Evolutionary conservation across 2,113 vertebrate genomes (phyloP).

Genomic region (Saguinus imperator): DNA sequence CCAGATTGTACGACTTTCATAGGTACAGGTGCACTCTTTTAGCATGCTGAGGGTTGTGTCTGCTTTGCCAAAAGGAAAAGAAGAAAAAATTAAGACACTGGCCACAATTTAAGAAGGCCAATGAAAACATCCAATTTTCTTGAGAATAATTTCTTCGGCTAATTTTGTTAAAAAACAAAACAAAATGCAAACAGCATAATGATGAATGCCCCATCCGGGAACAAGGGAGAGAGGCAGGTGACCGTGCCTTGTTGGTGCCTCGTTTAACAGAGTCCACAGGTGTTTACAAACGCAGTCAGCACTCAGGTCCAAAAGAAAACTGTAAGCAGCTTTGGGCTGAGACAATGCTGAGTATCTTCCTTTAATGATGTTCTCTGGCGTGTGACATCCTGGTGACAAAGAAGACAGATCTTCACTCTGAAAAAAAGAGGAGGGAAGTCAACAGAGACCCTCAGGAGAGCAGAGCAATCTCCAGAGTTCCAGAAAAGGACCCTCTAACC

Average conservation of each 20-base stretch:
- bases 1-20: slow-evolving; percentile 81
- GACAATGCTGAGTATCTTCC: slow-evolving; percentile 75
- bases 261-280: slow-evolving; percentile 70
- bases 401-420: slow-evolving; percentile 84
- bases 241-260: slow-evolving; percentile 69
- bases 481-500: neutral
- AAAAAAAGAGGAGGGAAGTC: slow-evolving; percentile 73
- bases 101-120: slow-evolving; percentile 63
- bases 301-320: slow-evolving; percentile 77
- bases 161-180: slow-evolving; percentile 39
- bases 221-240: slow-evolving; percentile 68
- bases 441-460: neutral
- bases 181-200: slow-evolving; percentile 59
- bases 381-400: slow-evolving; percentile 69
- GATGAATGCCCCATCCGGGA: slow-evolving; percentile 65
- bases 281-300: slow-evolving; percentile 54
- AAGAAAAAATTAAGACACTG: slow-evolving; percentile 72
- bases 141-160: slow-evolving; percentile 65
- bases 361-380: slow-evolving; percentile 74
- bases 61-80: slow-evolving; percentile 66
- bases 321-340: slow-evolving; percentile 82
- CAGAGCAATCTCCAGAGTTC: fast-evolving
- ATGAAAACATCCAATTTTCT: slow-evolving; percentile 61
- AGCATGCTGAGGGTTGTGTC: slow-evolving; percentile 79
- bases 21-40: slow-evolving; percentile 74